Percentiles rank a stretch among this genome's conserved stretches.
Conservation (phyloP, 2,888 invertebrate genomes). For the Nebria salina region DNA sequence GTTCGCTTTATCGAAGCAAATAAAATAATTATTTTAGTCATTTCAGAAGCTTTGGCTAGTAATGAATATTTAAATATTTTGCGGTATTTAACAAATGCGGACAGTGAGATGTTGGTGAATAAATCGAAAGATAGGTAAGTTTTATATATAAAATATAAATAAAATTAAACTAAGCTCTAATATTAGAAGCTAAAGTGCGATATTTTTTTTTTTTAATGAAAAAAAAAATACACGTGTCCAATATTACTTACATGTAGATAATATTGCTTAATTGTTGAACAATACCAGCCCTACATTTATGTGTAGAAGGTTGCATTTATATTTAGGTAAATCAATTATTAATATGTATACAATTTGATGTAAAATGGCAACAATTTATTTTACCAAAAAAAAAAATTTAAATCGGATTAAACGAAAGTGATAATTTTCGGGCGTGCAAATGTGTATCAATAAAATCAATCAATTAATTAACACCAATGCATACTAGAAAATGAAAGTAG, state of each 20-base stretch:
- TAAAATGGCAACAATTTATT: too few species aligned
- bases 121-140: conserved; percentile 35
- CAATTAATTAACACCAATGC: neutral
- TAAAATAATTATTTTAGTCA: conserved; percentile 11
- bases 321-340: neutral
- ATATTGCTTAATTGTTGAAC: neutral
- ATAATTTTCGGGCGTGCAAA: neutral
- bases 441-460: neutral
- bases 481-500: neutral
- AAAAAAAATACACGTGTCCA: neutral
- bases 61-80: conserved; percentile 51
- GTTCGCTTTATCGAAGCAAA: neutral
- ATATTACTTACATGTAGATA: neutral
- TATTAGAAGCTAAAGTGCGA: too few species aligned
- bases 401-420: too few species aligned
- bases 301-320: neutral
- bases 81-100: conserved; percentile 34
- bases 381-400: too few species aligned
- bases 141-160: neutral
- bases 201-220: too few species aligned
- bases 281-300: neutral
- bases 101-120: conserved; percentile 29
- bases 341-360: too few species aligned
- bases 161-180: too few species aligned
- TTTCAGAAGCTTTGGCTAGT: conserved; percentile 50